phyloP scores from a whole-genome alignment of 2,888 invertebrate genomes.

The Lottia gigantea region DNA sequence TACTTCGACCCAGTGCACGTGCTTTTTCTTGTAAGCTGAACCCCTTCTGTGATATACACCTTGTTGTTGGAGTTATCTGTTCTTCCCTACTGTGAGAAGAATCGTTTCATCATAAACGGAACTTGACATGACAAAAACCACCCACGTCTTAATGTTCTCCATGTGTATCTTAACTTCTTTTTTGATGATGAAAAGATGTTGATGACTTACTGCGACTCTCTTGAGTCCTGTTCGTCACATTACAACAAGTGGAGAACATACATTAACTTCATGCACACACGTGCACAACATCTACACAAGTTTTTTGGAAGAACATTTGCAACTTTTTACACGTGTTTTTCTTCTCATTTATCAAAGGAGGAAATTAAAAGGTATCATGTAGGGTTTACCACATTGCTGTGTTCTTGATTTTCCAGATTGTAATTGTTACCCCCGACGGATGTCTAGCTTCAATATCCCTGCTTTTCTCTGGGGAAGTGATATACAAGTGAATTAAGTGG shows the following conservation, averaged over 20 bases:
- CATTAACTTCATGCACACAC: neutral
- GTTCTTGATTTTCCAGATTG: slow-evolving; percentile 10
- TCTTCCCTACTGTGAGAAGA: neutral
- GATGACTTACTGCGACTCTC: neutral
- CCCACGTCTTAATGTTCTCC: slow-evolving; percentile 6
- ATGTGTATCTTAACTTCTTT: neutral
- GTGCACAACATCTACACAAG: neutral
- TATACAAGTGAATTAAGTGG: slow-evolving; percentile 3
- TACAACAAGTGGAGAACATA: slow-evolving; percentile 9
- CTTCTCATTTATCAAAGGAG: slow-evolving; percentile 6
- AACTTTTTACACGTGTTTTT: slow-evolving; percentile 9
- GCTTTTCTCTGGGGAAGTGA: neutral
- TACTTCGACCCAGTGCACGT: neutral
- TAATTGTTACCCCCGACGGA: slow-evolving; percentile 4
- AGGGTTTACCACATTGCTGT: neutral
- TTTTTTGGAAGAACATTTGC: neutral
- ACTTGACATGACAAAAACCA: slow-evolving; percentile 11
- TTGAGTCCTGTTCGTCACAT: neutral
- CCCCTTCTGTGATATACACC: neutral
- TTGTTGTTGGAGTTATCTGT: neutral
- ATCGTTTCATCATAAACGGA: slow-evolving; percentile 10
- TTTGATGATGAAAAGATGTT: slow-evolving; percentile 1
- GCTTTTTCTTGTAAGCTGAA: neutral
- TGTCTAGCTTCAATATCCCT: neutral
- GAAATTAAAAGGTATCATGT: neutral